Conservation (phyloP, 2,888 invertebrate genomes). For the Acronicta alni region DNA sequence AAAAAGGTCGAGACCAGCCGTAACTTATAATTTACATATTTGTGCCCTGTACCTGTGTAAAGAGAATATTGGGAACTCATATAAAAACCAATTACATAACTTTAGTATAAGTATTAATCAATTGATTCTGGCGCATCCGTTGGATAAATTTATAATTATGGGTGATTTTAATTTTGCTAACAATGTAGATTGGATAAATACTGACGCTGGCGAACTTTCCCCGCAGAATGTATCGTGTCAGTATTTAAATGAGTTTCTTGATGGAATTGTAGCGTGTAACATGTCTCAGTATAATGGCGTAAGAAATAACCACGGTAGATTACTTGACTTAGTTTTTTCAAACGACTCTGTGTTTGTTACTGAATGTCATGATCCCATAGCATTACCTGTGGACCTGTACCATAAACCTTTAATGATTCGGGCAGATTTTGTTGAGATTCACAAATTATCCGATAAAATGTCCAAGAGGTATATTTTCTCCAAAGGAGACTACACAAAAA, state of each 20-base stretch:
- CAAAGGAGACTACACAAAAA: constrained; percentile 5
- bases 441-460: constrained; percentile 4
- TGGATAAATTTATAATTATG: constrained; percentile 15
- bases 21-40: constrained; percentile 13
- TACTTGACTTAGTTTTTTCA: constrained; percentile 19
- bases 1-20: constrained; percentile 2
- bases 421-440: background rate
- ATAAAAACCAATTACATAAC: constrained; percentile 7
- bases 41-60: constrained; percentile 17
- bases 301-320: constrained; percentile 5
- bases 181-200: constrained; percentile 6
- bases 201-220: background rate
- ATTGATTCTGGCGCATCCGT: constrained; percentile 1
- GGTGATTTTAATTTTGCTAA: constrained; percentile 14
- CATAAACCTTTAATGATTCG: constrained; percentile 3
- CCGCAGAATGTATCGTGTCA: background rate
- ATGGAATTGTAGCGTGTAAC: background rate
- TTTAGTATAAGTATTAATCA: constrained; percentile 2
- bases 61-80: constrained; percentile 13
- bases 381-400: background rate
- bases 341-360: constrained; percentile 4
- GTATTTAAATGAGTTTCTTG: constrained; percentile 8
- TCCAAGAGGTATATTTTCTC: constrained; percentile 1
- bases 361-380: constrained; percentile 1
- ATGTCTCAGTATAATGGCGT: constrained; percentile 10